Evolutionary conservation across 2,113 vertebrate species (phyloP), one percentile per base, ranked within the genome.

Genomic region (Osmerus eperlanus): DNA sequence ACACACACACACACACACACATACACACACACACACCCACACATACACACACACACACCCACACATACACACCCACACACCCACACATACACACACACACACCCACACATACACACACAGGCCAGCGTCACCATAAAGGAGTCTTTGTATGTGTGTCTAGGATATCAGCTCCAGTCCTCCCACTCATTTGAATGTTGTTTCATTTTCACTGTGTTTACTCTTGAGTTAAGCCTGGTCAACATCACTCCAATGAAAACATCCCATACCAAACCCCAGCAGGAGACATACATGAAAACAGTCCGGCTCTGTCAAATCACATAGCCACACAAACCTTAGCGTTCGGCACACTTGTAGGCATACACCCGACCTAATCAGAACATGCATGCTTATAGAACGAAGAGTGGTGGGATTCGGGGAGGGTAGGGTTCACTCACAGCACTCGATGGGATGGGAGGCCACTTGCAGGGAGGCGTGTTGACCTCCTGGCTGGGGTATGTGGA

Each of bases 381-480:
- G 19, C 23, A n/a, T 23, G 58, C 58, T 15, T 23, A 12, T 23
- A 13, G 13, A 23, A 59, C n/a, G 23, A 59, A 19, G 19, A 12
- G 23, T 59, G 8, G 7, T 59, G n/a, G 19, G n/a, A 29, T 25
- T 25, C 4, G 11, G 21, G 21, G 0, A 61, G 28, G 9, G 47
- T 56, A 32, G 29, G 18, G 23, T 3, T 15, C 6, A 88, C 97
- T 97, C 87, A 99, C 97, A 99, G 91, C 97, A 99, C 76, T 99
- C 97, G 0, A 99, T 95, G 73, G 97, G 96, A 81, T 95, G 95
- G 0, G 97, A 99, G 0, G 97, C 96, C 0, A 86, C 93, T 84
- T 99, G 97, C 76, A 99, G 89, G 55, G 96, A 99, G 19, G 98
- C 63, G 21, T 94, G 84, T 71, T 95, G 92, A 32, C 95, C 95